Conservation (phyloP, 2,113 vertebrate species). For the Octodon degus region DNA sequence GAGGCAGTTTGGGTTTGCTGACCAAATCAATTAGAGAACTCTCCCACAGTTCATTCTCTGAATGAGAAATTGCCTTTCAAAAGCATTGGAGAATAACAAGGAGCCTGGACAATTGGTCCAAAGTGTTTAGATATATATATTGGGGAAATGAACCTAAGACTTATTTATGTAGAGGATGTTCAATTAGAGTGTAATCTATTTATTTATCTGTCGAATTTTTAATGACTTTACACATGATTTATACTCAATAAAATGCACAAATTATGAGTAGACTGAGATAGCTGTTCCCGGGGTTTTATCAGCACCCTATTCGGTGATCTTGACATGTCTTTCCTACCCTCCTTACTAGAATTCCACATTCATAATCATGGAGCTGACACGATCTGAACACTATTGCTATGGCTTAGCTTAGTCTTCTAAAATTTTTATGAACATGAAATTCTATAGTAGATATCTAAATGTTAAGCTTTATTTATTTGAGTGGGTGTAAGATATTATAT, state of each 20-base stretch:
- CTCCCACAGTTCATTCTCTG: slow-evolving; percentile 38
- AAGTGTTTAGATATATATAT: background rate
- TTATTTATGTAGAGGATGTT: background rate
- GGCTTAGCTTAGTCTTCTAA: background rate
- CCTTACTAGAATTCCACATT: background rate
- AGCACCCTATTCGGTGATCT: background rate
- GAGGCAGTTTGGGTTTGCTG: slow-evolving; percentile 58
- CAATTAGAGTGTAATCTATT: background rate
- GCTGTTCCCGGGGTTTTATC: background rate
- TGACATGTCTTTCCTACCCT: background rate
- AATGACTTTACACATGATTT: slow-evolving; percentile 34
- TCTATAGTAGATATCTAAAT: background rate
- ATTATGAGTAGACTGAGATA: background rate
- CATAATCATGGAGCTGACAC: background rate
- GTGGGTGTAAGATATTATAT: background rate
- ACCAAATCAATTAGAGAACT: slow-evolving; percentile 70
- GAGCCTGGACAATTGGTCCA: background rate
- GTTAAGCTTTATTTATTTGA: background rate
- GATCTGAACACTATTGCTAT: background rate
- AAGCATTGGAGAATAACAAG: background rate
- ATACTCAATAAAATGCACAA: background rate
- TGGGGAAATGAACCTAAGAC: background rate
- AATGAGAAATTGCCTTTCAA: slow-evolving; percentile 57
- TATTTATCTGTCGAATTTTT: background rate
- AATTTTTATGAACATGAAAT: background rate